Evolutionary conservation across 2,888 invertebrate species (phyloP).

Genomic region (Cyclophora albipunctata): DNA sequence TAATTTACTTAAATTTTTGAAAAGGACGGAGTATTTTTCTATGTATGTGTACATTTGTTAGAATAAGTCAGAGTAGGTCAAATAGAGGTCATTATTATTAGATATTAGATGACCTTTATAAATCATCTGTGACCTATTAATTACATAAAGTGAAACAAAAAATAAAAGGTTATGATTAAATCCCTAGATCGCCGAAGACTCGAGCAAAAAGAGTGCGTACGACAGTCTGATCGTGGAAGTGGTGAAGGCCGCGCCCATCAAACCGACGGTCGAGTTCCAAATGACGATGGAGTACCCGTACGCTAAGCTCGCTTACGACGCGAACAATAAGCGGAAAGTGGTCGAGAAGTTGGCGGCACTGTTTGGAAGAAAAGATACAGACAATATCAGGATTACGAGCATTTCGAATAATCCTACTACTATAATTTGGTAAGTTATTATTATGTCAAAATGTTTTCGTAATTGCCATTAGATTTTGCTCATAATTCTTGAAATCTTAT

Average conservation of each 20-base stretch:
- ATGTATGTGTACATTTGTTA: too few relatives aligned
- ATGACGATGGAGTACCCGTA: constrained; percentile 84
- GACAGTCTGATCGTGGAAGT: constrained; percentile 88
- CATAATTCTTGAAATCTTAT: too few relatives aligned
- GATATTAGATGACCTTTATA: too few relatives aligned
- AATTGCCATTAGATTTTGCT: too few relatives aligned
- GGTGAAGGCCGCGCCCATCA: constrained; percentile 76
- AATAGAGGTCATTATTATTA: too few relatives aligned
- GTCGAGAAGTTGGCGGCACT: constrained; percentile 85
- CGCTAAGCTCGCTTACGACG: constrained; percentile 81
- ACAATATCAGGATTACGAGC: constrained; percentile 83
- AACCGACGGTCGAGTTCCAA: constrained; percentile 86
- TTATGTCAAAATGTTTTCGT: background rate
- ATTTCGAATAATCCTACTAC: constrained; percentile 81
- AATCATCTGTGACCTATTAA: background rate
- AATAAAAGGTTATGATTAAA: too few relatives aligned
- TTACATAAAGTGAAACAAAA: background rate
- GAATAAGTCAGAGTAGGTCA: too few relatives aligned
- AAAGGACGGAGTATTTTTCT: too few relatives aligned
- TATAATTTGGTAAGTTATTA: constrained; percentile 76
- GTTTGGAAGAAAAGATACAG: constrained; percentile 84
- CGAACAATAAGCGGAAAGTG: constrained; percentile 84
- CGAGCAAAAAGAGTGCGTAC: constrained; percentile 82
- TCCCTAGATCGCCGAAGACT: constrained; percentile 80
- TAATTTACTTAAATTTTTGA: too few relatives aligned